Conservation (phyloP, 30 jellyfish, hydroid and myxozoan species). For the Aurelia coerulea region DNA sequence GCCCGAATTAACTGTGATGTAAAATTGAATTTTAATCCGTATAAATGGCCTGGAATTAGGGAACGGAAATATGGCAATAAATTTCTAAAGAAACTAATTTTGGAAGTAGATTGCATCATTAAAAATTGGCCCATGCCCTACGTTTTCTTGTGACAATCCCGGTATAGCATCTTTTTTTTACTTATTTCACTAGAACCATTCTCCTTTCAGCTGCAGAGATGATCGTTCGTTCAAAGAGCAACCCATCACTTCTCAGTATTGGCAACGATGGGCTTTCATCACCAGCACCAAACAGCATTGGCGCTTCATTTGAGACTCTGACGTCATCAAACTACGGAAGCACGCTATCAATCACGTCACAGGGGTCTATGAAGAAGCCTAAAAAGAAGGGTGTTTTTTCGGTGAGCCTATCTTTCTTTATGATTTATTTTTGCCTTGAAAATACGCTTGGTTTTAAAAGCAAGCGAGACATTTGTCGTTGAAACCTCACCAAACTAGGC, state of each 20-base stretch:
- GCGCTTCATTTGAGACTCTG: conserved; percentile 50
- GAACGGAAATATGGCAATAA: no score
- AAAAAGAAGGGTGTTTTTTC: conserved; percentile 66
- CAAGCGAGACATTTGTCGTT: no score
- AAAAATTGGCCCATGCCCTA: no score
- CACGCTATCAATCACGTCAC: conserved; percentile 56
- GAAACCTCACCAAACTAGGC: no score
- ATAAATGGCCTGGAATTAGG: no score
- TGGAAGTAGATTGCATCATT: no score
- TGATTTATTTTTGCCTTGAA: neutral
- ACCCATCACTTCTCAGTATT: conserved; percentile 18
- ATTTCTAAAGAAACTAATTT: no score
- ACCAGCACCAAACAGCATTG: conserved; percentile 48
- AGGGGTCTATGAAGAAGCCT: conserved; percentile 47
- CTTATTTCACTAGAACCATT: neutral
- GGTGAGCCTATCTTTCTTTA: conserved; percentile 38
- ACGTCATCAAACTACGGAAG: conserved; percentile 61
- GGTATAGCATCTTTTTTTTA: no score
- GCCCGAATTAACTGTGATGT: no score
- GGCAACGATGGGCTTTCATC: conserved; percentile 32
- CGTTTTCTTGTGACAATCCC: no score
- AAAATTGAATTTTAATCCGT: no score
- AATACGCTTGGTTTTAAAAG: neutral
- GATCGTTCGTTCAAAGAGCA: conserved; percentile 60
- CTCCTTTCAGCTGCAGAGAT: conserved; percentile 58